Base-by-base conservation (phyloP, 1,140 invertebrate genomes). In the Homalodisca vitripennis region DNA sequence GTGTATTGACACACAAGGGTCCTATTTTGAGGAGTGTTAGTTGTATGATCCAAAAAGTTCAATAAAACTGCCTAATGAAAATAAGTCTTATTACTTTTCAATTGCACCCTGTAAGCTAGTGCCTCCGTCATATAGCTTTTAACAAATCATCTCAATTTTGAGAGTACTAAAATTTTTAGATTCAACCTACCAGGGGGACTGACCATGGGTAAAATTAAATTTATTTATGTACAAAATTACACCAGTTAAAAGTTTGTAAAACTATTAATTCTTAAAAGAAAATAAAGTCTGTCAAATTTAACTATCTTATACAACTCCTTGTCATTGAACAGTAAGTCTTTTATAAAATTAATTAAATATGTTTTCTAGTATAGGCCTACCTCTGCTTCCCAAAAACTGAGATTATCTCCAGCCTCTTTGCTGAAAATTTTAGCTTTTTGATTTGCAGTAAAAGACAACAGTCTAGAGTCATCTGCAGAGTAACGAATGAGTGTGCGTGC, bases 341-440 rank as follows among this genome's bases (percentile, higher is more conserved):
- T 10, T 57, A 26, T 31, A 70, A 31, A 69, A 46, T 6, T 41
- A 70, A 17, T 14, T 24, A n/a, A n/a, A n/a, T n/a, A n/a, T n/a
- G n/a, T n/a, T n/a, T n/a, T n/a, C n/a, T n/a, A n/a, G n/a, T n/a
- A n/a, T n/a, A n/a, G n/a, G 69, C 68, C 69, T 77, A 80, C 79
- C 77, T 78, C 75, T 51, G 76, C 78, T 60, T 78, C 76, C 79
- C 79, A 80, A n/a, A 80, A 66, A 34, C 77, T 74, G 14, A 72
- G 73, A 47, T 71, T 75, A 10, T 60, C 53, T 13, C 78, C 79
- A 68, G 78, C 78, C 30, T 75, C 77, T 72, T 80, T 80, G 69
- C 78, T 80, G 57, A 73, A 77, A n/a, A 80, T 73, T 62, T 46
- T 62, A 27, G 78, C 73, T 22, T 76, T 60, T 24, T 75, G 72